Evolutionary conservation across 2,113 vertebrate species (phyloP), one percentile per base, ranked within the genome.

Genomic region (Cinclus cinclus): DNA sequence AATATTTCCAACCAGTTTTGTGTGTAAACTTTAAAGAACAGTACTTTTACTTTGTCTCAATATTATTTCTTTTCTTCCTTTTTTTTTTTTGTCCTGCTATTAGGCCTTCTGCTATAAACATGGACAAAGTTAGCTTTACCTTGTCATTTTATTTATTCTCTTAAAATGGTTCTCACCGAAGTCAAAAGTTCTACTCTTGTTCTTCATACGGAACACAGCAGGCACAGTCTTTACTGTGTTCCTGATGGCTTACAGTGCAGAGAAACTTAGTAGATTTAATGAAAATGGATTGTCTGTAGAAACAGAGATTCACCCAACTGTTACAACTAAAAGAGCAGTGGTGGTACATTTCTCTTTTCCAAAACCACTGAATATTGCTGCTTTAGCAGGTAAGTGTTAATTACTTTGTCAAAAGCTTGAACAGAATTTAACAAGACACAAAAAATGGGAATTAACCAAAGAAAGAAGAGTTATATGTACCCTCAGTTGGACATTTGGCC

Each of bases 11-110:
- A 39, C 8, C 8, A 62, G 6, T 75, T 83, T 91, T 86, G 39
- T 62, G 6, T 27, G 28, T 13, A 62, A 84, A 27, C 3, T 42
- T 73, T 46, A 53, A 76, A 77, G 15, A 10, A 25, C 2, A 25
- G 9, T n/a, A 28, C 4, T 64, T 42, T 4, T 22, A 25, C 4
- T 83, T 83, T n/a, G 11, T 33, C 9, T 74, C 6, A 37, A 10
- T 33, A 3, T 15, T 35, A 30, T 23, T 50, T 73, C 0, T 30
- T 41, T 30, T 16, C 10, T 15, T 8, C 13, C 2, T n/a, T 10
- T 10, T 35, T 9, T 3, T 2, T 11, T 58, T 19, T 55, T 7
- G 0, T 4, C 10, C 3, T 31, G 11, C 8, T 55, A 3, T 46
- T 87, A 49, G 15, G 5, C n/a, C 1, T 75, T 52, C 20, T 60